A percentile compares a stretch with the other conserved stretches of the same genome.
These are phyloP conservation scores for Hydra vulgaris DNA, from an alignment of 30 jellyfish, hydroid and myxozoan species.

Conservation along the genomic window DNA sequence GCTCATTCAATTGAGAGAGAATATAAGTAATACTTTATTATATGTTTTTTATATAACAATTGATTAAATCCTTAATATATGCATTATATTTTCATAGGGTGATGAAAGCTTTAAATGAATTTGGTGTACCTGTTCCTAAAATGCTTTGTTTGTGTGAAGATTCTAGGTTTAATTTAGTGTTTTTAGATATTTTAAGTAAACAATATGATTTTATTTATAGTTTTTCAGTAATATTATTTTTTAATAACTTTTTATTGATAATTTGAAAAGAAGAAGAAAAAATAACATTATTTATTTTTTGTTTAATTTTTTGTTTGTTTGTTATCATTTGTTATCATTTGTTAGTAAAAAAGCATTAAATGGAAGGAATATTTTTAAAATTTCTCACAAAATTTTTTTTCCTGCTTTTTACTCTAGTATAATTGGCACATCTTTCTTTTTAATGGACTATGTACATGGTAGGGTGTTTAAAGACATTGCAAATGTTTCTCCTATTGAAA, in stretches of 20 bases:
- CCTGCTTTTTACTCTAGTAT: conserved; percentile 35
- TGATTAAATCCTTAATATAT: no score
- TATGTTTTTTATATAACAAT: no score
- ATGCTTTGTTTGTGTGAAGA: conserved; percentile 65
- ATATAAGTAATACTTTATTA: conserved; percentile 51
- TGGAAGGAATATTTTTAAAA: no score
- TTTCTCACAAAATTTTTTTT: no score
- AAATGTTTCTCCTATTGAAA: conserved; percentile 43
- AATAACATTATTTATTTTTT: no score
- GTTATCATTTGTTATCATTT: no score
- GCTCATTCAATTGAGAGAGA: conserved; percentile 93
- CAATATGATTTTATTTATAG: not conserved
- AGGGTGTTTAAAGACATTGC: conserved; percentile 43
- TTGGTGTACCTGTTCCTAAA: conserved; percentile 92
- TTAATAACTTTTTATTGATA: no score
- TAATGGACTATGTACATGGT: conserved; percentile 84
- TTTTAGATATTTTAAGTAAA: not conserved
- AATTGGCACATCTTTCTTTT: conserved; percentile 68
- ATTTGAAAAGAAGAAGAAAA: no score
- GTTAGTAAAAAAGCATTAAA: no score
- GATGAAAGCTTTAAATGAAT: conserved; percentile 48
- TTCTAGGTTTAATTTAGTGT: no score
- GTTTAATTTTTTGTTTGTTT: no score
- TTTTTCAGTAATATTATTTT: no score
- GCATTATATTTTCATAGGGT: conserved; percentile 48